Evolutionary conservation across 1,140 invertebrate species (phyloP), one percentile per base, ranked within the genome.

Genomic region (Neelides sp.): DNA sequence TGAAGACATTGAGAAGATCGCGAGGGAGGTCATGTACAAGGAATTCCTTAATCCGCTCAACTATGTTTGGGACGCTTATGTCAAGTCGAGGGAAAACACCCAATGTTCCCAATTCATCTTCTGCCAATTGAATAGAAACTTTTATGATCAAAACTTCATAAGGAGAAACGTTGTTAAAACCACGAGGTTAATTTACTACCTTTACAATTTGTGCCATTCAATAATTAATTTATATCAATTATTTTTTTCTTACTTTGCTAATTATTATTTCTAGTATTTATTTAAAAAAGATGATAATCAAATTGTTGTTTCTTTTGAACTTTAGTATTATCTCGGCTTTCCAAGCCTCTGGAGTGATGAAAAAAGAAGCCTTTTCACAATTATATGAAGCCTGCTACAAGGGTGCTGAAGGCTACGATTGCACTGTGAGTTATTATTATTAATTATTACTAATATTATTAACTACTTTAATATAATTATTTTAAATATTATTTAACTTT

Each of bases 121-220:
- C 34, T 61, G 58, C 28, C 58, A 61, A 39, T 28, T 61, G 7
- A 61, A 61, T 27, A 28, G 53, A 24, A 57, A 61, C 30, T 61
- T 52, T 46, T 55, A 57, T 35, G 15, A 44, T 15, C 47, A 57
- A 24, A 61, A 61, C 27, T 61, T 61, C 32, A 61, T 61, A 37
- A 43, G 47, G 23, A 24, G 58, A 45, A 50, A 57, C 43, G 49
- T 57, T 19, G 52, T 61, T 52, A 61, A 61, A 28, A 52, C 43
- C n/a, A 26, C 41, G 4, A 52, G 34, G 34, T 47, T 30, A 34
- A 7, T 35, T 8, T 8, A 8, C 30, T 8, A 8, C n/a, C n/a
- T 32, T 32, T n/a, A 32, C n/a, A 8, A 32, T 8, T 8, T 8
- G 8, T 8, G n/a, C 30, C 8, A 32, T 8, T 32, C 30, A n/a